Evolutionary conservation across 35 echinoderm and acorn worm genomes (phyloP).

Genomic region (Lytechinus pictus): DNA sequence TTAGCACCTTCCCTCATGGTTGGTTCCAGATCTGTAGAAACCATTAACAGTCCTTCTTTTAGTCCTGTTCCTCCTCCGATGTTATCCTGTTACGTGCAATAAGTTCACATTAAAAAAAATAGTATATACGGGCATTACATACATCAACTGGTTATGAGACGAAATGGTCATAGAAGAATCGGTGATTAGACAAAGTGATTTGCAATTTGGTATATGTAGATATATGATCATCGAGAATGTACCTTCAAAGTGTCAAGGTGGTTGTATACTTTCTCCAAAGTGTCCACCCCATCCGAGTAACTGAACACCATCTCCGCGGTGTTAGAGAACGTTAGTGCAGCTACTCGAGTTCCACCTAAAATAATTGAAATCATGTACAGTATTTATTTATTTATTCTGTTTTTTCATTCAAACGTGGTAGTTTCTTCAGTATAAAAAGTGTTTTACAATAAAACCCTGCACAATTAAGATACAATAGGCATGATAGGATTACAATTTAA

Average conservation of each 20-base stretch:
- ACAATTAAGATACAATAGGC: too few relatives aligned
- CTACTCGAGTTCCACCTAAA: constrained; percentile 5
- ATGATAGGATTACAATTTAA: too few relatives aligned
- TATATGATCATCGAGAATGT: background rate
- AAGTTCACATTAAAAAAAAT: too few relatives aligned
- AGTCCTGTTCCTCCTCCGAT: background rate
- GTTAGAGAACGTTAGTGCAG: background rate
- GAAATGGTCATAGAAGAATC: too few relatives aligned
- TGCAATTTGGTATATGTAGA: too few relatives aligned
- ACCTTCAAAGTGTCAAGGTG: background rate
- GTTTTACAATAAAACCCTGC: too few relatives aligned
- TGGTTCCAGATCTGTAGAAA: background rate
- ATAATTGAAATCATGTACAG: background rate
- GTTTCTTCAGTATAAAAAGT: too few relatives aligned
- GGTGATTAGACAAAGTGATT: too few relatives aligned
- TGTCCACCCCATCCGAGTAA: background rate
- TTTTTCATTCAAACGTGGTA: too few relatives aligned
- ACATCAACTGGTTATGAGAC: too few relatives aligned
- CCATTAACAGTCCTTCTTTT: background rate
- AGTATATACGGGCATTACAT: too few relatives aligned
- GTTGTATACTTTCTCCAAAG: background rate
- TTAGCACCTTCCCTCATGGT: background rate
- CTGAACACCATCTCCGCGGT: background rate
- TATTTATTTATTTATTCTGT: too few relatives aligned
- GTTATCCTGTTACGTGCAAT: background rate